These are phyloP conservation scores for Dynastes maya DNA, from an alignment of 2,888 invertebrate genomes.

Conservation along the genomic window DNA sequence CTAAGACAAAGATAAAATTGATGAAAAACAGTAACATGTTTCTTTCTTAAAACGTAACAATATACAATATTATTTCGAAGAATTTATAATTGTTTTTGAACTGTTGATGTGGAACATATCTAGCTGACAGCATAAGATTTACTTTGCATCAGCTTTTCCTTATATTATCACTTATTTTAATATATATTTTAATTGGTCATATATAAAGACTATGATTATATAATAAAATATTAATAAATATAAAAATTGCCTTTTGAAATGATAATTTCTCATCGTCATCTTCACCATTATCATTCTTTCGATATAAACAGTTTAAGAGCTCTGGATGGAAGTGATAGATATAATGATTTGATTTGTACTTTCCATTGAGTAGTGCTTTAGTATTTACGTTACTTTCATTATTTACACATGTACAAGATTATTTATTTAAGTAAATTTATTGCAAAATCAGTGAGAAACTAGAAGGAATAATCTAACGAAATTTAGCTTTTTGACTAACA, in stretches of 20 bases:
- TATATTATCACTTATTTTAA: conserved; percentile 9
- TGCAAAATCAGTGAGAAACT: conserved; percentile 13
- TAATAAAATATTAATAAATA: conserved; percentile 30
- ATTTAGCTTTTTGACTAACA: conserved; percentile 11
- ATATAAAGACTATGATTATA: conserved; percentile 17
- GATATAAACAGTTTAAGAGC: background rate
- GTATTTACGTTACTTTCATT: conserved; percentile 22
- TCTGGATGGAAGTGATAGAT: conserved; percentile 40
- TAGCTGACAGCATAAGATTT: conserved; percentile 36
- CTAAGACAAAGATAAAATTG: conserved; percentile 53
- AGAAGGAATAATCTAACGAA: conserved; percentile 16
- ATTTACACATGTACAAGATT: conserved; percentile 44
- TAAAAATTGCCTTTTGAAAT: conserved; percentile 10
- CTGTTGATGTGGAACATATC: conserved; percentile 50
- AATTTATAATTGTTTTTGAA: conserved; percentile 38
- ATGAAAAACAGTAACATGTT: conserved; percentile 53
- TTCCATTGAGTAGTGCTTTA: conserved; percentile 40
- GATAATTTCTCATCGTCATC: conserved; percentile 8
- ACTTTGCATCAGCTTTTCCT: conserved; percentile 20
- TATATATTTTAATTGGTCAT: conserved; percentile 31
- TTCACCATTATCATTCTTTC: background rate
- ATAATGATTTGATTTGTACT: conserved; percentile 42
- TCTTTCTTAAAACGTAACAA: conserved; percentile 52
- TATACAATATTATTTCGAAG: conserved; percentile 50
- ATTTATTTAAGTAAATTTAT: conserved; percentile 17